phyloP scores from a whole-genome alignment of 1,140 invertebrate species.

The Steinernema feltiae region DNA sequence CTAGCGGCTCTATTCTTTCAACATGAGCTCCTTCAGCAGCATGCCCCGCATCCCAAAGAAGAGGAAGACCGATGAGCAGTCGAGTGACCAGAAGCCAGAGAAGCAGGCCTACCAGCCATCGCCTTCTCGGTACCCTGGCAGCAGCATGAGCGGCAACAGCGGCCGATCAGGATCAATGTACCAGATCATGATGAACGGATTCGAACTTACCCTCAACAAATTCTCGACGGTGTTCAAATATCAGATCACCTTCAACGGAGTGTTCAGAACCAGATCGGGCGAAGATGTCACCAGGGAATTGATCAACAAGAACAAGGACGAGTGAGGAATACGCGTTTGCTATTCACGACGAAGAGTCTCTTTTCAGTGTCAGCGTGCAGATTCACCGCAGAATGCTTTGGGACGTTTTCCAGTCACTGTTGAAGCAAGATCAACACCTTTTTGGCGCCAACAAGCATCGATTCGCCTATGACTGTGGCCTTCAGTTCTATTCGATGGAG shows the following conservation, averaged over 20 bases:
- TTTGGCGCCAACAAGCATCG: background rate
- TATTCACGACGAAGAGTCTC: background rate
- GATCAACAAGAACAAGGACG: background rate
- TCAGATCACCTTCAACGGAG: background rate
- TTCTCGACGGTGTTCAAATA: background rate
- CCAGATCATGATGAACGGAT: background rate
- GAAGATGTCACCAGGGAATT: background rate
- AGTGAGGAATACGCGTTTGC: background rate
- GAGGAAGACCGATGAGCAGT: background rate
- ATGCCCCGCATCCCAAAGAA: background rate
- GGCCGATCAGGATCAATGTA: background rate
- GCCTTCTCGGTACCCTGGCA: too few species aligned
- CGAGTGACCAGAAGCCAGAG: background rate
- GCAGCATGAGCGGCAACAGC: too few species aligned
- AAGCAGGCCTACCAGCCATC: background rate
- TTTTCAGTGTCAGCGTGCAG: conserved; percentile 20
- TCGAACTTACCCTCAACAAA: background rate
- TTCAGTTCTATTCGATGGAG: conserved; percentile 8
- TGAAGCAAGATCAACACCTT: background rate
- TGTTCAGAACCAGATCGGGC: background rate
- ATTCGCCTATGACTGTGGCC: conserved; percentile 19
- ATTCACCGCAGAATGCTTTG: background rate
- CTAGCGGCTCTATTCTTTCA: too few species aligned
- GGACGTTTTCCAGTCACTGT: background rate
- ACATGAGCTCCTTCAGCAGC: too few species aligned